These are phyloP conservation scores for Neelides folsomi DNA, from an alignment of 2,888 invertebrate genomes.

Conservation along the genomic window DNA sequence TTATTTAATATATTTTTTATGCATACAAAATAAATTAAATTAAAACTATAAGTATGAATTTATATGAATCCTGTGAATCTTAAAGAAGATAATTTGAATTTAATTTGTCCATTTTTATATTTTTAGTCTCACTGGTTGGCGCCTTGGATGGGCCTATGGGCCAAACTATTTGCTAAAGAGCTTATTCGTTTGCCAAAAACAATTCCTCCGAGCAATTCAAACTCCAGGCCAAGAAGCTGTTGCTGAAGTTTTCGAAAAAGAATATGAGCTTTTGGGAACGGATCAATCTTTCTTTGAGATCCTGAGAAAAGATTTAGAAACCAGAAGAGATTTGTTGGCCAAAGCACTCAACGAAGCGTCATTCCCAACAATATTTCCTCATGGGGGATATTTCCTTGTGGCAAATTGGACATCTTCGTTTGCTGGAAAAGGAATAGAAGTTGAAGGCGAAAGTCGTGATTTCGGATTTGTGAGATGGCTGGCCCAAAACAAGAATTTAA, in stretches of 20 bases:
- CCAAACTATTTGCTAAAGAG: constrained; percentile 66
- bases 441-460: not conserved
- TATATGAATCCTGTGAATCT: too few relatives aligned
- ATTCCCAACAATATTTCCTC: constrained; percentile 80
- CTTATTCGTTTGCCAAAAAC: constrained; percentile 81
- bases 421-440: not conserved
- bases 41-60: too few relatives aligned
- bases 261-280: constrained; percentile 52
- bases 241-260: constrained; percentile 74
- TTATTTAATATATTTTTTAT: too few relatives aligned
- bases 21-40: too few relatives aligned
- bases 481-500: constrained; percentile 11
- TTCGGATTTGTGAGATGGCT: not conserved
- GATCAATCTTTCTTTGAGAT: constrained; percentile 78
- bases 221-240: constrained; percentile 90
- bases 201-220: constrained; percentile 77
- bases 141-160: constrained; percentile 90
- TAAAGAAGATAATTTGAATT: too few relatives aligned
- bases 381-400: constrained; percentile 93
- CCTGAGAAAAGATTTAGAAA: constrained; percentile 56
- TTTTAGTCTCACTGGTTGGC: constrained; percentile 86
- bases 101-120: too few relatives aligned
- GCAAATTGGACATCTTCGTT: constrained; percentile 57
- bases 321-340: constrained; percentile 66
- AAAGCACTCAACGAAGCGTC: constrained; percentile 62